Base-by-base conservation (phyloP, 2,888 invertebrate species). In the Tetanocera ferruginea region DNA sequence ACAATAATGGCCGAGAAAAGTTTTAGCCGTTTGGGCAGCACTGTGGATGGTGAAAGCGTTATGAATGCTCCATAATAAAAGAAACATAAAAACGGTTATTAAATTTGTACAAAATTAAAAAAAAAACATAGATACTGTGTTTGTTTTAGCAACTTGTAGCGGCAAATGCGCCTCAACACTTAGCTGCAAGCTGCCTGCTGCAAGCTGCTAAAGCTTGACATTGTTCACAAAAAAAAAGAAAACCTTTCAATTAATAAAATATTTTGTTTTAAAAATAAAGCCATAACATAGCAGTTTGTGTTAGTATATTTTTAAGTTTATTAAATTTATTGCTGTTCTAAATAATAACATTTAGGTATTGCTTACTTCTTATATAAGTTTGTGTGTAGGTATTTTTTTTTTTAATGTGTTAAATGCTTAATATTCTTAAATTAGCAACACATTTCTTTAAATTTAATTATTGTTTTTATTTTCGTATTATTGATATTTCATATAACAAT, bases 1-100 rank as follows among this genome's bases (percentile, higher is more conserved):
- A 85, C 87, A n/a, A 86, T 88, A 64, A 62, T 83, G 0, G 81
- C 81, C 0, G 77, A 84, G 0, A 23, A 64, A 80, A 31, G 19
- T 72, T 4, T 23, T 34, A 6, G n/a, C 37, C n/a, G 57, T 28
- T 11, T 55, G 19, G 55, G 31, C 31, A 6, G 19, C 52, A n/a
- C 19, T 28, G 9, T 34, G 1, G 69, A 49, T 25, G 49, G 11
- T 1, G n/a, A 69, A 6, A 51, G 69, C 28, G 49, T 31, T 4
- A 34, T 51, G 25, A 55, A 3, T n/a, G 55, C 52, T 31, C 11
- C 19, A 70, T 51, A 43, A 49, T 51, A 17, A 19, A 11, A 43
- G 2, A 14, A 8, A 43, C 9, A 31, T 57, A 57, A 31, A 11
- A 51, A 25, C 19, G 43, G n/a, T 19, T 3, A 43, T 34, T 9